phyloP scores from a whole-genome alignment of 2,888 invertebrate species.

The Drosophila paramelanica region DNA sequence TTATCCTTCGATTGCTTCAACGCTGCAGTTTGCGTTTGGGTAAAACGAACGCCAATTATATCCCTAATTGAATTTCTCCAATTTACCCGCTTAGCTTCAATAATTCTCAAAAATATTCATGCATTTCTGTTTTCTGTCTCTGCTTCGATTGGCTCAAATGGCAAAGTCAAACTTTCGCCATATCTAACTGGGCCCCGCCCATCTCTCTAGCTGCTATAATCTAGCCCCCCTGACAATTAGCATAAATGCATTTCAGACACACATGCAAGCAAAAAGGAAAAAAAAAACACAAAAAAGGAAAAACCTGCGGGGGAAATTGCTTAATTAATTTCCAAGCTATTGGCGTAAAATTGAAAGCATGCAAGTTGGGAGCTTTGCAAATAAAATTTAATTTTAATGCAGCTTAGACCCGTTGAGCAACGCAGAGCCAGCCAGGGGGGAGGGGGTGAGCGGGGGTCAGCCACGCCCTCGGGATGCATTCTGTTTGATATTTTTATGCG shows the following conservation, averaged over 20 bases:
- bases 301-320: slow-evolving; percentile 61
- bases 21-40: neutral
- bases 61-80: neutral
- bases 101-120: slow-evolving; percentile 4
- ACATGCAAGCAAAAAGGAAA: slow-evolving; percentile 26
- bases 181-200: neutral
- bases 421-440: neutral
- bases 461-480: slow-evolving; percentile 59
- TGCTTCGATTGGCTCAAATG: slow-evolving; percentile 22
- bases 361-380: slow-evolving; percentile 47
- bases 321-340: slow-evolving; percentile 73
- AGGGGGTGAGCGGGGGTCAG: neutral
- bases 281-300: slow-evolving; percentile 3
- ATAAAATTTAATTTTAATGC: slow-evolving; percentile 69
- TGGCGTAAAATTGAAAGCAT: slow-evolving; percentile 54
- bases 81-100: neutral
- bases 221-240: slow-evolving; percentile 58
- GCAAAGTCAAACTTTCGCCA: slow-evolving; percentile 30
- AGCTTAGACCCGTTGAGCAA: slow-evolving; percentile 23
- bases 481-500: slow-evolving; percentile 51
- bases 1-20: neutral
- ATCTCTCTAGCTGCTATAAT: slow-evolving; percentile 12
- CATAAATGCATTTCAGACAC: slow-evolving; percentile 61
- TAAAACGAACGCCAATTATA: neutral
- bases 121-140: slow-evolving; percentile 6